These are phyloP conservation scores for Hermaeophaga mercurialis DNA, from an alignment of 2,888 invertebrate species.

Conservation along the genomic window DNA sequence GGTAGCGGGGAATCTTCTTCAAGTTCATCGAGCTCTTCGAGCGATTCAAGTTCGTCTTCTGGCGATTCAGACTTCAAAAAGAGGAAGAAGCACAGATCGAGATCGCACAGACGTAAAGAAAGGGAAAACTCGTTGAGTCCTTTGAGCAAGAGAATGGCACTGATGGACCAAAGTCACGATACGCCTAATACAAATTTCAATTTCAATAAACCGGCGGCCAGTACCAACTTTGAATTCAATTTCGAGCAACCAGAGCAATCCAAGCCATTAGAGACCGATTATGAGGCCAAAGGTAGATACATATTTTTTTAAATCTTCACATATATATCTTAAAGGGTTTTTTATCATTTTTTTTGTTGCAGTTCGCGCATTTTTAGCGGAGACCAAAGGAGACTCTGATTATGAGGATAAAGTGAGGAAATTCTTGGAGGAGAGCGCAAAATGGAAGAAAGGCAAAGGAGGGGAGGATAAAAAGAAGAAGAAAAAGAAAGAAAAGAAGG, in stretches of 20 bases:
- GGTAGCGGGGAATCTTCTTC: constrained; percentile 66
- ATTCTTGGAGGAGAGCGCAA: constrained; percentile 80
- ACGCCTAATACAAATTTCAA: constrained; percentile 65
- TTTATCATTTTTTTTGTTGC: not conserved
- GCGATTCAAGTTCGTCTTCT: constrained; percentile 68
- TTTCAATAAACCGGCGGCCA: constrained; percentile 73
- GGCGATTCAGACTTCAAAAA: constrained; percentile 65
- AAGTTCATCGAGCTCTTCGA: constrained; percentile 60
- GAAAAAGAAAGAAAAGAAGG: constrained; percentile 61
- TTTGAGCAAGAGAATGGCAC: constrained; percentile 81
- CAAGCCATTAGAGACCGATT: constrained; percentile 44
- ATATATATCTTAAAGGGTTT: no score
- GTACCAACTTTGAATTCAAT: constrained; percentile 57
- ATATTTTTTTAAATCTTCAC: no score
- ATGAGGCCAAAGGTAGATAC: constrained; percentile 47
- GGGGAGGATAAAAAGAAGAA: constrained; percentile 69
- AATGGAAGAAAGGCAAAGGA: constrained; percentile 74
- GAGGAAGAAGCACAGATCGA: constrained; percentile 62
- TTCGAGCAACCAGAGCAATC: constrained; percentile 55
- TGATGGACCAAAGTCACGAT: constrained; percentile 65
- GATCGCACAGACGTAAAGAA: constrained; percentile 63
- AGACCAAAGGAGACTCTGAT: constrained; percentile 80
- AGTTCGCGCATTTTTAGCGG: constrained; percentile 71
- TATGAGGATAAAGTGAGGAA: constrained; percentile 86
- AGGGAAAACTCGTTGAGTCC: constrained; percentile 76